A percentile compares a stretch with the other conserved stretches of the same genome.
These are phyloP conservation scores for Anoplopoma fimbria DNA, from an alignment of 2,113 vertebrate species.

Conservation along the genomic window DNA sequence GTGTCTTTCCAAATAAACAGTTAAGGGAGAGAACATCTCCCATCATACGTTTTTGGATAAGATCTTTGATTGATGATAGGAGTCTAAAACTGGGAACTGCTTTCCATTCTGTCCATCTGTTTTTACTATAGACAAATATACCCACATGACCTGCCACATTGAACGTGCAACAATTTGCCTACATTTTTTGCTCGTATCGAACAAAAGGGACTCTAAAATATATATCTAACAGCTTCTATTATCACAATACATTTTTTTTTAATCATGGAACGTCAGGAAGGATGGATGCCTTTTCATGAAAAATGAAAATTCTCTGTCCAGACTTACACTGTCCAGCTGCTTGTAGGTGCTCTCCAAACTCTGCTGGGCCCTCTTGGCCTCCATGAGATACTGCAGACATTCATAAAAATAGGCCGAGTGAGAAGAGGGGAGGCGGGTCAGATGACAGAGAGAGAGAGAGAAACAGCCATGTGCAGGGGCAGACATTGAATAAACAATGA, in stretches of 20 bases:
- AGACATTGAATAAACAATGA: conserved; percentile 71
- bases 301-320: background rate
- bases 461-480: conserved; percentile 42
- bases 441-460: conserved; percentile 49
- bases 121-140: conserved; percentile 58
- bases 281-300: background rate
- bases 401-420: conserved; percentile 68
- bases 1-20: conserved; percentile 10
- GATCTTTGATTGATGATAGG: conserved; percentile 9
- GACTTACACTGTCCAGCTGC: conserved; percentile 90
- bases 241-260: no score
- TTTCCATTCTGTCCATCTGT: conserved; percentile 32
- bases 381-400: conserved; percentile 87
- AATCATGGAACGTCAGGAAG: background rate
- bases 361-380: conserved; percentile 91
- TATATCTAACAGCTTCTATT: background rate
- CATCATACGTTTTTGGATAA: conserved; percentile 1
- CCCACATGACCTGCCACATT: conserved; percentile 30
- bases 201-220: background rate
- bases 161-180: background rate
- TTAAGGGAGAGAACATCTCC: conserved; percentile 5
- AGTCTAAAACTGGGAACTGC: conserved; percentile 16
- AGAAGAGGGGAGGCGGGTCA: conserved; percentile 46
- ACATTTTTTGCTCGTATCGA: no score
- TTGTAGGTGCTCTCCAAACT: conserved; percentile 90